Base-by-base conservation (phyloP, 2,797 vertebrate species). In the Nothura maculosa region DNA sequence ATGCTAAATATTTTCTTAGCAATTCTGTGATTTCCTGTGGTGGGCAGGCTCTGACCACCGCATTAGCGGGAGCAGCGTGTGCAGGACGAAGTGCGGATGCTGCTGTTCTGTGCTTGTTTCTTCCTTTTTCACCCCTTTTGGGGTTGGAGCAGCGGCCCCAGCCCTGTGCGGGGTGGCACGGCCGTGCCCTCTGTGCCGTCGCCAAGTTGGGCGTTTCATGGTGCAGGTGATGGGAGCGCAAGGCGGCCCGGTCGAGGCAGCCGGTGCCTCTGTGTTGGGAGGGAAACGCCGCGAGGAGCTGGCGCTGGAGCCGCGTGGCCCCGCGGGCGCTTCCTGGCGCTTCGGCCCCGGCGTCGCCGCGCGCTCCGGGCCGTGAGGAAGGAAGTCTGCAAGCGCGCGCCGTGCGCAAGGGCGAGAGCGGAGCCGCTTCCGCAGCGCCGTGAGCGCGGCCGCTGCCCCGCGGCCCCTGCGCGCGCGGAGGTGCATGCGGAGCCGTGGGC, bases 381-480 rank as follows among this genome's bases (percentile, higher is more conserved):
- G 96, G 94, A 96, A 96, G 92, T 80, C 66, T 61, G 85, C 75
- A 68, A 66, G 63, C 12, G 30, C 27, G 28, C 9, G 13, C 61
- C 28, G 47, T 24, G 68, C 40, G 76, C 79, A 12, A 0, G 1
- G 69, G 80, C 66, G 10, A 38, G 81, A 47, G 63, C 90, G 50
- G 82, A 90, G 94, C 62, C 0, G 1, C 66, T 94, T 91, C 92
- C 5, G 11, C 74, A 91, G 70, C 14, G 0, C 52, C 52, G 52
- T 15, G 48, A 60, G 7, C 32, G n/a, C 18, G 6, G 45, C 13
- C 13, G 13, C 48, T 50, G 25, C 1, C 3, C 87, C 1, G 3
- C 25, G 3, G 0, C 13, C 42, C 0, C 0, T 9, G 50, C 63
- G 10, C 1, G 69, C 24, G 76, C 67, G 11, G 72, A 8, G 40